Conservation (phyloP, 2,888 invertebrate genomes). For the Caenorhabditis angaria region DNA sequence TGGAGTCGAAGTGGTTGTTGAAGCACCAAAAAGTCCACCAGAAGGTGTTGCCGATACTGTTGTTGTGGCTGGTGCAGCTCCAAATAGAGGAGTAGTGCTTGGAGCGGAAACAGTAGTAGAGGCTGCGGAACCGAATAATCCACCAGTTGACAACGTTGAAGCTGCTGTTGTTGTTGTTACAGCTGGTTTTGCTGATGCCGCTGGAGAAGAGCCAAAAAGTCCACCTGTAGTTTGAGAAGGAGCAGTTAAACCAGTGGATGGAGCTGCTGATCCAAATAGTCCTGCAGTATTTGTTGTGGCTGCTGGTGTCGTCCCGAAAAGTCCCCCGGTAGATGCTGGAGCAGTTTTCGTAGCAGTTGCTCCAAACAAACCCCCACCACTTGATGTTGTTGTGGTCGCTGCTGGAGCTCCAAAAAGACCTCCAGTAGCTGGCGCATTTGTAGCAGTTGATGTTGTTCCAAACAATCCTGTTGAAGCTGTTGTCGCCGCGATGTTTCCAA, state of each 20-base stretch:
- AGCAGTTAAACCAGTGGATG: no score
- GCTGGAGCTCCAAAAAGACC: slow-evolving; percentile 15
- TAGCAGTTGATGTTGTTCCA: slow-evolving; percentile 7
- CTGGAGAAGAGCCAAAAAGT: slow-evolving; percentile 7
- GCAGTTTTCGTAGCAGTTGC: no score
- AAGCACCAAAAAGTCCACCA: slow-evolving; percentile 12
- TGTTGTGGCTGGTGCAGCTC: slow-evolving; percentile 6
- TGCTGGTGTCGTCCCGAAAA: slow-evolving; percentile 12
- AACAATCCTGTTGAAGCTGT: neutral
- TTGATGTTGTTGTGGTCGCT: slow-evolving; percentile 8
- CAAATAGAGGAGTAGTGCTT: no score
- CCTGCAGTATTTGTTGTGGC: slow-evolving; percentile 7
- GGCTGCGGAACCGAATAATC: no score
- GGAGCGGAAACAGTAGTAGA: slow-evolving; percentile 2
- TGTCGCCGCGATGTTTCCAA: no score
- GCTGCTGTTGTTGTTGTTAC: neutral
- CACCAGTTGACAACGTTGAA: no score
- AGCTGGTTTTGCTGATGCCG: neutral
- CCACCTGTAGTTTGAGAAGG: slow-evolving; percentile 2
- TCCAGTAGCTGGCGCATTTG: slow-evolving; percentile 10
- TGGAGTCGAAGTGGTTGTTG: neutral
- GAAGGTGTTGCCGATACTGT: slow-evolving; percentile 6
- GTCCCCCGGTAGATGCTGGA: slow-evolving; percentile 7
- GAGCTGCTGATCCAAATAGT: slow-evolving; percentile 9
- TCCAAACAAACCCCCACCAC: slow-evolving; percentile 10